These are phyloP conservation scores for Apteryx mantelli DNA, from an alignment of 2,113 vertebrate genomes.

Conservation along the genomic window DNA sequence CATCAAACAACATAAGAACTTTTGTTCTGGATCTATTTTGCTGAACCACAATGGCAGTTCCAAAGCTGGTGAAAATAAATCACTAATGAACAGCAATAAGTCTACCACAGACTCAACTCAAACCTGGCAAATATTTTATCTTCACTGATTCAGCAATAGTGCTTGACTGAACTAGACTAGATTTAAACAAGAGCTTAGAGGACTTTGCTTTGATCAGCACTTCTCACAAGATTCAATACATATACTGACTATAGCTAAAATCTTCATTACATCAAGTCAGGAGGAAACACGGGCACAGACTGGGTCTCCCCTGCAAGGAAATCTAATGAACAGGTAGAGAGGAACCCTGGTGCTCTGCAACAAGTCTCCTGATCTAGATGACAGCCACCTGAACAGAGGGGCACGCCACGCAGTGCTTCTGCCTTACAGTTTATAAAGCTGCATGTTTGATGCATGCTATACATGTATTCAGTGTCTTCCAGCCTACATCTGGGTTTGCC, in stretches of 20 bases:
- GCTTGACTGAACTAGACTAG: neutral
- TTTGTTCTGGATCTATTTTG: neutral
- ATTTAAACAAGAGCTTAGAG: neutral
- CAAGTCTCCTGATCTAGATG: neutral
- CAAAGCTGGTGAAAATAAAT: neutral
- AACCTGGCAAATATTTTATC: neutral
- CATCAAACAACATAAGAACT: neutral
- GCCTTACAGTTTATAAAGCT: neutral
- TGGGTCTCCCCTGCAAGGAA: neutral
- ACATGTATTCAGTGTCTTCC: neutral
- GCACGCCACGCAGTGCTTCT: neutral
- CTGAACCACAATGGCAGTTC: neutral
- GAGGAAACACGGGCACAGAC: neutral
- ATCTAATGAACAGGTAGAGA: neutral
- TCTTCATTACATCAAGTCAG: neutral
- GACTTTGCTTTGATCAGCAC: neutral
- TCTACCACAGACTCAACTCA: neutral
- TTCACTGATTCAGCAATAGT: neutral
- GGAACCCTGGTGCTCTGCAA: neutral
- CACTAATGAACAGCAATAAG: neutral
- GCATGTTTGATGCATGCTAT: neutral
- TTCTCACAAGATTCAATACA: neutral
- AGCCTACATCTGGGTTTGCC: rapidly evolving
- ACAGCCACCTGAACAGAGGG: neutral
- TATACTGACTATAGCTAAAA: neutral